Evolutionary conservation across 2,888 invertebrate species (phyloP).

Genomic region (Catocala fraxini): DNA sequence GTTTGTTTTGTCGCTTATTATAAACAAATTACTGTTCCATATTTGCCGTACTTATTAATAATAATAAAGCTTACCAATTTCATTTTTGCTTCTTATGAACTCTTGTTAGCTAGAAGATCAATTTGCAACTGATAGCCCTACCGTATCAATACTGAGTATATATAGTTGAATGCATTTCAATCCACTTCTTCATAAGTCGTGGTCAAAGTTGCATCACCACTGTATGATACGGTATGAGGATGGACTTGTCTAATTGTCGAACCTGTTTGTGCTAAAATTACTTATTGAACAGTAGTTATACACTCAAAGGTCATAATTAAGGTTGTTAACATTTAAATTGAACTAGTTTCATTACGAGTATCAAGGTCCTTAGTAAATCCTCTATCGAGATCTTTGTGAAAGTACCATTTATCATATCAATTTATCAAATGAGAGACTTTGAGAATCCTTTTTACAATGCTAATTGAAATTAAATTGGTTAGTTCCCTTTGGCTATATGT

Average conservation of each 20-base stretch:
- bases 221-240: constrained; percentile 67
- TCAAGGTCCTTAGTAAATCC: constrained; percentile 11
- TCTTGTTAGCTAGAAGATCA: constrained; percentile 57
- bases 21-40: too few species aligned
- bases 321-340: constrained; percentile 9
- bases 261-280: not conserved
- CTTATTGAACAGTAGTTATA: not conserved
- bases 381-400: not conserved
- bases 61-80: constrained; percentile 65
- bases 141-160: constrained; percentile 71
- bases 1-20: too few species aligned
- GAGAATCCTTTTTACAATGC: too few species aligned
- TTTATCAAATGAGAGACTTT: too few species aligned
- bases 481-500: too few species aligned
- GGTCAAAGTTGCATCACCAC: constrained; percentile 73
- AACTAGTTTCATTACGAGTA: constrained; percentile 8
- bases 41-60: not conserved
- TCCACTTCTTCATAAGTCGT: constrained; percentile 75
- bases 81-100: constrained; percentile 59
- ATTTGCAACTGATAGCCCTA: constrained; percentile 72
- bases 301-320: constrained; percentile 13
- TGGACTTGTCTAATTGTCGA: constrained; percentile 72
- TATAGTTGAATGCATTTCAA: constrained; percentile 75
- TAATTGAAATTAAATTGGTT: too few species aligned
- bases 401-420: not conserved